These are phyloP conservation scores for Spodoptera exigua DNA, from an alignment of 2,888 invertebrate genomes.

Conservation along the genomic window DNA sequence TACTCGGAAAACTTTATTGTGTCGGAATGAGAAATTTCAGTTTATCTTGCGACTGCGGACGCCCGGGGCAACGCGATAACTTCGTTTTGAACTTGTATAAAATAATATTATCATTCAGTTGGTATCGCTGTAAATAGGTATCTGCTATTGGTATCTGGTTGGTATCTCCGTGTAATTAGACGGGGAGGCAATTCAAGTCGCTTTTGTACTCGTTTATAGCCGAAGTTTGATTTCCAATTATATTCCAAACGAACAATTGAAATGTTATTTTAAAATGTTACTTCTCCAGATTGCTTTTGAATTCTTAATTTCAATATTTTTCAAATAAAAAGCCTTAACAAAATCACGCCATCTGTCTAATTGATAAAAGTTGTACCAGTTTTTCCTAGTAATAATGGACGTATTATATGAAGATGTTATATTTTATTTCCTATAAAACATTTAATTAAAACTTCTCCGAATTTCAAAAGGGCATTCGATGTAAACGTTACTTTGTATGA, in stretches of 20 bases:
- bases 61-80: constrained; percentile 63
- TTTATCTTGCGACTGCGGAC: constrained; percentile 74
- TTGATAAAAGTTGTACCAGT: no score
- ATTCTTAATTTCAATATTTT: background rate
- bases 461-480: constrained; percentile 39
- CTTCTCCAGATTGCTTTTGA: constrained; percentile 13
- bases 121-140: constrained; percentile 61
- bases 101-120: constrained; percentile 79
- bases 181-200: constrained; percentile 44
- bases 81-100: constrained; percentile 71
- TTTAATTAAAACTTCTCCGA: constrained; percentile 12
- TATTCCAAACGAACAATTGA: constrained; percentile 31
- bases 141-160: constrained; percentile 52
- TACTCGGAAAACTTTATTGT: constrained; percentile 74
- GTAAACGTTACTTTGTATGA: constrained; percentile 66
- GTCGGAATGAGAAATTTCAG: constrained; percentile 73
- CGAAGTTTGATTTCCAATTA: constrained; percentile 52
- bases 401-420: no score
- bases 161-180: constrained; percentile 61
- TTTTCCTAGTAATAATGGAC: no score
- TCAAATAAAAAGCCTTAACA: background rate
- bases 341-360: background rate
- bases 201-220: constrained; percentile 41
- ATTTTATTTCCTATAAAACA: background rate
- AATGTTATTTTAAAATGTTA: constrained; percentile 34